Conservation (phyloP, 2,113 vertebrate genomes). For the Pao palembangensis region DNA sequence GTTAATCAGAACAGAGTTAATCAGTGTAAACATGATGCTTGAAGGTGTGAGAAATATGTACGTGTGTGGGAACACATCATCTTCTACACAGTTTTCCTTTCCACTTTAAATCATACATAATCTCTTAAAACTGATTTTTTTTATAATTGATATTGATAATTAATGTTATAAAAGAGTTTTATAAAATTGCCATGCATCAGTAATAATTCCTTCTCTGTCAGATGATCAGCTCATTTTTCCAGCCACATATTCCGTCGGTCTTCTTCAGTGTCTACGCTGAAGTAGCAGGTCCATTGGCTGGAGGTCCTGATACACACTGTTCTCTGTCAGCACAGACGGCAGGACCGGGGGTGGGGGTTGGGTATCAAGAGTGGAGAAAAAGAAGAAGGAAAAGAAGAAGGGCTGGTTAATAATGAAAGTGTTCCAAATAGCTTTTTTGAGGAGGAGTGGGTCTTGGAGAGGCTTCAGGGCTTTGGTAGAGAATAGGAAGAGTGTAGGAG, state of each 20-base stretch:
- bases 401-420: constrained; percentile 60
- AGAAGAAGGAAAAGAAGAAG: constrained; percentile 4
- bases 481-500: constrained; percentile 35
- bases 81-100: too few relatives aligned
- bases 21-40: too few relatives aligned
- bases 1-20: too few relatives aligned
- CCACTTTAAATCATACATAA: too few relatives aligned
- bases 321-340: constrained; percentile 46
- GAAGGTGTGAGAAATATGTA: too few relatives aligned
- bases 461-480: constrained; percentile 47
- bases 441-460: constrained; percentile 45
- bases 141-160: too few relatives aligned
- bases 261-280: constrained; percentile 7
- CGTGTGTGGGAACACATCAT: too few relatives aligned
- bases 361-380: constrained; percentile 2
- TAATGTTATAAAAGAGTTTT: too few relatives aligned
- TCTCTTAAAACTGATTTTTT: too few relatives aligned
- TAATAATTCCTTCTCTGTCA: too few relatives aligned
- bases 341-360: constrained; percentile 28
- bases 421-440: constrained; percentile 53
- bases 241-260: background rate
- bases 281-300: constrained; percentile 27
- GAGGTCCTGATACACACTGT: constrained; percentile 23
- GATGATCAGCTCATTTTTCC: too few relatives aligned
- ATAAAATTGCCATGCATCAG: too few relatives aligned